Base-by-base conservation (phyloP, 1,140 invertebrate genomes). In the Drosophila eugracilis region DNA sequence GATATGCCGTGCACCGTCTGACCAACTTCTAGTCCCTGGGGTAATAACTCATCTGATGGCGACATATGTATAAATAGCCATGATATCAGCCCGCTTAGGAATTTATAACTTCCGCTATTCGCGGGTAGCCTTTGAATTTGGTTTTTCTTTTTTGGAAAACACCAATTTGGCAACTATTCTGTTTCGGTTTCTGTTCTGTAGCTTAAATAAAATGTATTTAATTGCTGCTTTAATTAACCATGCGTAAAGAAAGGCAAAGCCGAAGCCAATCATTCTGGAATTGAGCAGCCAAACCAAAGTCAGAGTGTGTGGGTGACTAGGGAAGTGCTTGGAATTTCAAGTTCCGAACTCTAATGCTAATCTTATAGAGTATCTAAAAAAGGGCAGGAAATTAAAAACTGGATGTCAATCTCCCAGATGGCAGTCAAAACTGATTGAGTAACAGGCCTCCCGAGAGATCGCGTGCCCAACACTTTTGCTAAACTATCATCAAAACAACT, bases 221-320 rank as follows among this genome's bases (percentile, higher is more conserved):
- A 85, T 85, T 85, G 74, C 75, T 59, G 69, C 36, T 58, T 77
- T 75, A 85, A 88, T 88, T 85, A 80, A 70, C 80, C 77, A 88
- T 32, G 77, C 81, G 81, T 86, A 78, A 79, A 78, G 54, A 17
- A 36, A 52, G 4, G 19, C 53, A 53, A 37, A 28, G 19, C 54
- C n/a, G n/a, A 49, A 15, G 50, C 55, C 30, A 44, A 37, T 76
- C 63, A 63, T 28, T 59, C 57, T 79, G 80, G 60, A 84, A 86
- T 69, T 58, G 59, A 75, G 55, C 44, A 60, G n/a, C n/a, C n/a
- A n/a, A n/a, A 48, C 45, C 63, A 41, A 49, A 39, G 12, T 55
- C 52, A 44, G 37, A 34, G 36, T 22, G 37, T 42, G 52, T 63
- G 72, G 36, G 41, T 41, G 53, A 9, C 22, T 41, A 26, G 24